Evolutionary conservation across 2,888 invertebrate genomes (phyloP), one percentile per base, ranked within the genome.

Genomic region (Harpagoxenus sublaevis): DNA sequence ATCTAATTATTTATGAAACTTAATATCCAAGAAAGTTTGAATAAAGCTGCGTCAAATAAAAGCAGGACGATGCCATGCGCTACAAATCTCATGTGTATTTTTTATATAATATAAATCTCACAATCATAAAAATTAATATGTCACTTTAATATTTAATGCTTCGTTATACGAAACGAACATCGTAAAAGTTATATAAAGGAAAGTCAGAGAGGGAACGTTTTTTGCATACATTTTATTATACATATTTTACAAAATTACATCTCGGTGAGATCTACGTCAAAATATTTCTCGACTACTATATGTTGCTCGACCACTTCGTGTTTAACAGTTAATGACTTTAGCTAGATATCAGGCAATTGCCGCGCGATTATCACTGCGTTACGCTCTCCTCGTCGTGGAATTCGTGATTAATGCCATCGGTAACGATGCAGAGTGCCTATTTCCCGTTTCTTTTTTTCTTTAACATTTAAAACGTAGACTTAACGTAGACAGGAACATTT

Each of bases 241-340:
- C 78, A 83, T 74, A 71, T 71, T 78, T 86, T 86, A 87, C 86
- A 87, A 87, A 87, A 86, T 75, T 78, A 79, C 75, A 86, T 77
- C 28, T 86, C 60, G n/a, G 62, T 71, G 68, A 84, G 63, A 53
- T 84, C 53, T 83, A 48, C 70, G 28, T 83, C n/a, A 71, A 83
- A 53, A 70, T 66, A 53, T 81, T 60, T 68, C 28, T 70, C 51
- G 18, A 83, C 12, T 51, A 53, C 48, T 68, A 70, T 39, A 23
- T 23, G 62, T 53, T 23, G 48, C 45, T 51, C 15, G 57, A 82
- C 45, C 23, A 82, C 63, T 53, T 60, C 6, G 35, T 53, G 55
- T 78, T 81, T 70, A 82, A 65, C 53, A 60, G 12, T 62, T 63
- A 78, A 77, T 79, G 57, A 79, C 48, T 74, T 60, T 48, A 60